Conservation (phyloP, 2,113 vertebrate genomes). For the Edolisoma coerulescens region DNA sequence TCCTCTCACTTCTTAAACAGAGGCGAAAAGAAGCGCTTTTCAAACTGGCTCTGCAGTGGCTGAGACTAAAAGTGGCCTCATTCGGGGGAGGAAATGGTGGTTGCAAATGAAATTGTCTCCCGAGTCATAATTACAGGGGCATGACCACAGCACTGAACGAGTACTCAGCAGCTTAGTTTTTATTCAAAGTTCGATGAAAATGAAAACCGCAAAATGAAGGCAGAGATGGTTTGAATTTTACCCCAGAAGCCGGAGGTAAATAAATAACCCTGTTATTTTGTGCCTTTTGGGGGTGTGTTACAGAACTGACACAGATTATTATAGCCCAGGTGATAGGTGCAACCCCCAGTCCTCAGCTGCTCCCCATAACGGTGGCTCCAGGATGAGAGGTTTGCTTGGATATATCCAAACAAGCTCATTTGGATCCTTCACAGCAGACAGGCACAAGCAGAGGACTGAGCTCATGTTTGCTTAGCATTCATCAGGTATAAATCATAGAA, state of each 20-base stretch:
- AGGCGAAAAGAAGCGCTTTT: accelerated
- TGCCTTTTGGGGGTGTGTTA: background rate
- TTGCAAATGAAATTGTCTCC: background rate
- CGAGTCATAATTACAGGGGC: background rate
- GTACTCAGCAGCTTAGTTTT: background rate
- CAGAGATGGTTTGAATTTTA: background rate
- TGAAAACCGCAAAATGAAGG: background rate
- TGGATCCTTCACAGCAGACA: background rate
- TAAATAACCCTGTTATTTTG: background rate
- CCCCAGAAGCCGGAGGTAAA: background rate
- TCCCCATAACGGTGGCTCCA: accelerated
- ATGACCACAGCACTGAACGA: background rate
- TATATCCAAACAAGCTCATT: background rate
- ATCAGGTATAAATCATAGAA: background rate
- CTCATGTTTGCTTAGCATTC: background rate
- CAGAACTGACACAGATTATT: background rate
- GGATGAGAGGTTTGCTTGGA: background rate
- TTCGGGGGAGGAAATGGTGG: background rate
- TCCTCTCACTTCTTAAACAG: background rate
- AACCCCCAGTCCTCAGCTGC: background rate
- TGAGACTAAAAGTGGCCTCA: background rate
- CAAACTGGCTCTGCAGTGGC: background rate
- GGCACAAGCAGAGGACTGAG: background rate
- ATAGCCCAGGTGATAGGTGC: background rate
- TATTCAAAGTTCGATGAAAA: background rate